Evolutionary conservation across 2,888 invertebrate species (phyloP).

Genomic region (Ctena decussata): DNA sequence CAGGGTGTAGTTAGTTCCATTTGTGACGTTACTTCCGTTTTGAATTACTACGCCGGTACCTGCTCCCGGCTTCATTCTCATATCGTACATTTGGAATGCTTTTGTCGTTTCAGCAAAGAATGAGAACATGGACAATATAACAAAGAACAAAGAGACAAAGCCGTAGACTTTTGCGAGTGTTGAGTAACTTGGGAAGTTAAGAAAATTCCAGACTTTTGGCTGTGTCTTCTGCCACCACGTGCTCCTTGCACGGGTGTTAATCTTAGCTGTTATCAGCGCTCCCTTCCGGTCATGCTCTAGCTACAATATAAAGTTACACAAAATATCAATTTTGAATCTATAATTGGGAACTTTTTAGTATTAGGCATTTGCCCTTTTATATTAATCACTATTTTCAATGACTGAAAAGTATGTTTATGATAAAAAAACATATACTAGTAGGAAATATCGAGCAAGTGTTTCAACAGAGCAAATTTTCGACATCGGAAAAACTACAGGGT

Average conservation of each 20-base stretch:
- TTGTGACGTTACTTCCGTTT: background rate
- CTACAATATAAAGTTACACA: slow-evolving; percentile 23
- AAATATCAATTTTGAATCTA: no score
- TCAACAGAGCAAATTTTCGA: no score
- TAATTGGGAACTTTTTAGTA: no score
- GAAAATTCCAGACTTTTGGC: slow-evolving; percentile 66
- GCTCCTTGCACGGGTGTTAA: background rate
- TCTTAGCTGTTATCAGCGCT: slow-evolving; percentile 19
- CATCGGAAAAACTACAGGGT: no score
- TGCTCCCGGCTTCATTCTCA: background rate
- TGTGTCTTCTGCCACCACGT: slow-evolving; percentile 48
- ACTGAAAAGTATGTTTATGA: no score
- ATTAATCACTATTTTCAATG: no score
- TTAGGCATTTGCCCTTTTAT: no score
- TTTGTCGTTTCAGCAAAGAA: slow-evolving; percentile 70
- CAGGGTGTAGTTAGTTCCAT: background rate
- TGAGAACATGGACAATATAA: slow-evolving; percentile 68
- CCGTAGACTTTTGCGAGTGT: slow-evolving; percentile 69
- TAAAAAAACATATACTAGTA: no score
- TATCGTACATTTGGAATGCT: slow-evolving; percentile 47
- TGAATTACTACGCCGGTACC: background rate
- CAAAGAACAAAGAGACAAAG: slow-evolving; percentile 62
- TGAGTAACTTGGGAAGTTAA: slow-evolving; percentile 73
- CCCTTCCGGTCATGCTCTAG: slow-evolving; percentile 71
- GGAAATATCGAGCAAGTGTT: no score